A percentile compares a stretch with the other conserved stretches of the same genome.
phyloP scores from a whole-genome alignment of 2,113 vertebrate species.

The Mixornis gularis region DNA sequence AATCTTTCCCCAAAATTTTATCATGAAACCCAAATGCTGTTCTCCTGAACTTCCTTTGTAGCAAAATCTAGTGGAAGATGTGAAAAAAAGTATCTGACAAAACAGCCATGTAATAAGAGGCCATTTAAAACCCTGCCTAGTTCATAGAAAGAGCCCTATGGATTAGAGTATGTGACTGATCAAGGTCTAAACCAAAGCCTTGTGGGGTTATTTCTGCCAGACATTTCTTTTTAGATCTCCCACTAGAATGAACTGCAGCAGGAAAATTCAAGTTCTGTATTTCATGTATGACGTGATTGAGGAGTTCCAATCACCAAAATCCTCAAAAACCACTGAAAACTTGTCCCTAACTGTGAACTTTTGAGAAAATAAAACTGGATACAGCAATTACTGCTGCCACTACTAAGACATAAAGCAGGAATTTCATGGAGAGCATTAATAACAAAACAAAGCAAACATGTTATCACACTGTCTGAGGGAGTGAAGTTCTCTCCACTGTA shows the following conservation, averaged over 20 bases:
- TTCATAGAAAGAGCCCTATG: neutral
- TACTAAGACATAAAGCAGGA: neutral
- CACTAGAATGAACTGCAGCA: neutral
- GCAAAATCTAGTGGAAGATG: neutral
- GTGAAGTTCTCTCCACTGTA: neutral
- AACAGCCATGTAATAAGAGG: neutral
- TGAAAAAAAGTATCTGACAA: neutral
- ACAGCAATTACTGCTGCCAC: neutral
- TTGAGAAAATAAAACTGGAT: neutral
- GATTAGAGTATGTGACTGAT: neutral
- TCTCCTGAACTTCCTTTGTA: neutral
- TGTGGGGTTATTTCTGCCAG: neutral
- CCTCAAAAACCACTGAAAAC: neutral
- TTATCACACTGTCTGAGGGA: neutral
- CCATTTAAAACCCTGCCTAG: neutral
- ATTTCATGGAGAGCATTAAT: neutral
- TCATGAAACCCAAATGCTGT: neutral
- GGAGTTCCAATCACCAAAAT: neutral
- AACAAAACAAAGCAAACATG: neutral
- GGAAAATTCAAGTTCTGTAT: neutral
- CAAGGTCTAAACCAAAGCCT: neutral
- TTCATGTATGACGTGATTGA: neutral
- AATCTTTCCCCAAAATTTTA: neutral
- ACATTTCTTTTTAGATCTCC: neutral
- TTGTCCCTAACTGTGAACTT: neutral